These are phyloP conservation scores for Antennarius maculatus DNA, from an alignment of 2,797 vertebrate species.

Conservation along the genomic window DNA sequence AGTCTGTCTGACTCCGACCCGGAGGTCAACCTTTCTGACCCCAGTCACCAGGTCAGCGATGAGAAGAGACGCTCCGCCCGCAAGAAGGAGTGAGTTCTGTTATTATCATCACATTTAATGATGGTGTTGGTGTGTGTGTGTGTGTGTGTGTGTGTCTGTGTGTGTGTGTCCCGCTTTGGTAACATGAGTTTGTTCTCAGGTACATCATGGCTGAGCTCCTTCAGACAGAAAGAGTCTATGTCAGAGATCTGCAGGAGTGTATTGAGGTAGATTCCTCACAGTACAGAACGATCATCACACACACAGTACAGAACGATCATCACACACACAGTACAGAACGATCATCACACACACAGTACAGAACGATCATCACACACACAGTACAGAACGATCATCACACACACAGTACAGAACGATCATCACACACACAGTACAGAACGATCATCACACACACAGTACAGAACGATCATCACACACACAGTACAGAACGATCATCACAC, in stretches of 20 bases:
- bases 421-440: background rate
- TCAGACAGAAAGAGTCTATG: constrained; percentile 95
- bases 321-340: too few relatives aligned
- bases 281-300: background rate
- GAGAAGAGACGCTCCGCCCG: constrained; percentile 96
- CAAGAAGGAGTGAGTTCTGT: constrained; percentile 91
- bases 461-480: too few relatives aligned
- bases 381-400: too few relatives aligned
- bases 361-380: too few relatives aligned
- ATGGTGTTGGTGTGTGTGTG: too few relatives aligned
- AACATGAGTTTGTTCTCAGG: constrained; percentile 51
- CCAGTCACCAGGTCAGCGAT: constrained; percentile 93
- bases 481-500: too few relatives aligned
- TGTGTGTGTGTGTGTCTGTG: too few relatives aligned
- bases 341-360: background rate
- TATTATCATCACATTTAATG: too few relatives aligned
- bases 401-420: background rate
- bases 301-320: background rate
- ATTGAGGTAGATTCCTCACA: constrained; percentile 85
- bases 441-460: too few relatives aligned
- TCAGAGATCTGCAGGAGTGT: constrained; percentile 96
- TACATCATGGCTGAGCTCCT: constrained; percentile 97
- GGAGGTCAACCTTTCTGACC: constrained; percentile 94
- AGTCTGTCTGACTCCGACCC: constrained; percentile 95
- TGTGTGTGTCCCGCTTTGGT: too few relatives aligned